Base-by-base conservation (phyloP, 2,113 vertebrate species). In the Prionailurus viverrinus region DNA sequence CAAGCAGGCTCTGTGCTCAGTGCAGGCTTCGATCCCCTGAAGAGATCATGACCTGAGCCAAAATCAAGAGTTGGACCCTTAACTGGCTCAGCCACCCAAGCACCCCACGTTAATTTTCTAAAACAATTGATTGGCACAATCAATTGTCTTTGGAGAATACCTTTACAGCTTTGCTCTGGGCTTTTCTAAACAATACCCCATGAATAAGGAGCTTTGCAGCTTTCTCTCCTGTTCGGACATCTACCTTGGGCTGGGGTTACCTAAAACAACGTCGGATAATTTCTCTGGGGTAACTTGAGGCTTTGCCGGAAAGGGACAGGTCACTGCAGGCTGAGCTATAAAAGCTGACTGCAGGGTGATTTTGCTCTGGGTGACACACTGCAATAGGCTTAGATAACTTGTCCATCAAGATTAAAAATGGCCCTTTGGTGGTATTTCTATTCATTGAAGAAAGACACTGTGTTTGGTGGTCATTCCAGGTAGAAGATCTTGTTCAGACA, bases 111-210 rank as follows among this genome's bases (percentile, higher is more conserved):
- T 29, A 15, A 21, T 78, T 91, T 97, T 97, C 98, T 97, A 55
- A 61, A 92, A 79, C 63, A 78, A 95, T 96, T 97, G 98, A 98
- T 98, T 87, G 95, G 86, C 74, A 73, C 95, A 98, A 96, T 97
- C 98, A 97, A 91, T 92, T 95, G 74, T 97, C 97, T 98, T 78
- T 88, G 84, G 97, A 97, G 97, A 98, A 97, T 91, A 96, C 97
- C 96, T 97, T 95, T 96, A 55, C 95, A 96, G 96, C 91, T 98
- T 98, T 98, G 97, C 98, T 98, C 98, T 96, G 95, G 96, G 91
- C 21, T 97, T 98, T 98, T 93, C 98, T 98, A 98, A 98, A 98
- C 83, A 97, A 97, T 93, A 95, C 95, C 96, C 97, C 81, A 95
- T 98, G 98, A 98, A 55, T 25, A 97, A 79, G 48, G 96, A 98